Percentiles rank a stretch among this genome's conserved stretches.
Evolutionary conservation across 1,140 invertebrate species (phyloP).

Genomic region (Apolygus lucorum): DNA sequence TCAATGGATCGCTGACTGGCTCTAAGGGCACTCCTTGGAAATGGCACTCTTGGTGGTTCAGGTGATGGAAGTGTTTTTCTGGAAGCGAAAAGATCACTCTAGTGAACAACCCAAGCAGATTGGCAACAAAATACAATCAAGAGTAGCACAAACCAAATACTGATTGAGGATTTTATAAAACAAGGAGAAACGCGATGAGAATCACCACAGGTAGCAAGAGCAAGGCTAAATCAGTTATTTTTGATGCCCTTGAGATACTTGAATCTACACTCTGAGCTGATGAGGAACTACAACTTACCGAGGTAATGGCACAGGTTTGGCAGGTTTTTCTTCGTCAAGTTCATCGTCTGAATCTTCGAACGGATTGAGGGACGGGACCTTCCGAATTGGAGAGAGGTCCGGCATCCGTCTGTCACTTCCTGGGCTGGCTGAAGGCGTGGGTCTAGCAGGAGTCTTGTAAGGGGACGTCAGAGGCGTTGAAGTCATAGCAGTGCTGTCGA

Average conservation of each 20-base stretch:
- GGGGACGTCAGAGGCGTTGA: not conserved
- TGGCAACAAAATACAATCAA: not conserved
- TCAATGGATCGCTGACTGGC: constrained; percentile 40
- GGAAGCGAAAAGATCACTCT: too few species aligned
- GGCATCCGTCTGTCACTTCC: constrained; percentile 35
- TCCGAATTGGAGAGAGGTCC: not conserved
- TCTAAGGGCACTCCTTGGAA: constrained; percentile 28
- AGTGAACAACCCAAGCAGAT: too few species aligned
- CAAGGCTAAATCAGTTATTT: too few species aligned
- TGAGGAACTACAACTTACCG: too few species aligned
- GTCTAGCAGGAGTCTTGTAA: not conserved
- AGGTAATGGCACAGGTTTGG: constrained; percentile 29
- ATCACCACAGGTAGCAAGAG: too few species aligned
- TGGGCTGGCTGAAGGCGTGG: not conserved
- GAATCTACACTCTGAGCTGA: too few species aligned
- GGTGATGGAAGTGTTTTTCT: not conserved
- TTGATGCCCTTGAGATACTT: too few species aligned
- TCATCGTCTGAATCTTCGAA: constrained; percentile 60
- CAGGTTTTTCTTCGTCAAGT: constrained; percentile 40
- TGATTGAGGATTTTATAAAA: too few species aligned
- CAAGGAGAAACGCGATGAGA: too few species aligned
- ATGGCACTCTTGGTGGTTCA: constrained; percentile 28
- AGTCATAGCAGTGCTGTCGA: constrained; percentile 26
- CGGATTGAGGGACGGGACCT: constrained; percentile 44
- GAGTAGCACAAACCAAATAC: not conserved